A percentile compares a stretch with the other conserved stretches of the same genome.
Conservation (phyloP, 2,113 vertebrate species). For the Poicephalus gulielmi region DNA sequence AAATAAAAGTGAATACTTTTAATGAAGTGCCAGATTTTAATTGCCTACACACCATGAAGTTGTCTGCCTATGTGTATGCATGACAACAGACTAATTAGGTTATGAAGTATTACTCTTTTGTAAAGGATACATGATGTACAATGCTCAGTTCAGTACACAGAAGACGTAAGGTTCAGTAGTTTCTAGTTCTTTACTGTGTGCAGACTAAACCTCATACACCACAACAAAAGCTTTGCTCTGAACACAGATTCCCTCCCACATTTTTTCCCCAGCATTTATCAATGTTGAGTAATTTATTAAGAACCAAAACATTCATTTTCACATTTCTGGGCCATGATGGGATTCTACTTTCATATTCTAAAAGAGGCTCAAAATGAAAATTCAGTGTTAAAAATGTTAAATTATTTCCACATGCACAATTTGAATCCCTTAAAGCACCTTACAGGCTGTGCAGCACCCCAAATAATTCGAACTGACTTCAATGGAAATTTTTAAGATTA, state of each 20-base stretch:
- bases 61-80: neutral
- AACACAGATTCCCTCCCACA: neutral
- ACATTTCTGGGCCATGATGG: neutral
- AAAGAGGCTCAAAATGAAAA: neutral
- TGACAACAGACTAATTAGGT: neutral
- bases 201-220: neutral
- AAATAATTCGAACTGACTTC: neutral
- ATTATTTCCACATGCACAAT: neutral
- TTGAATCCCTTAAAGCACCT: neutral
- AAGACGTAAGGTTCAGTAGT: neutral
- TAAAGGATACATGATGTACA: neutral
- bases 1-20: neutral
- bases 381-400: neutral
- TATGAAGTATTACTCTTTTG: neutral
- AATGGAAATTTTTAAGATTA: neutral
- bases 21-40: neutral
- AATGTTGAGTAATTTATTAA: neutral
- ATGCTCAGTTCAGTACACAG: neutral
- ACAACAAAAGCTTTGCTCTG: neutral
- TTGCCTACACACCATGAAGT: neutral
- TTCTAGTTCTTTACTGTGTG: neutral
- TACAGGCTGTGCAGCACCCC: neutral
- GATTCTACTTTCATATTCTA: neutral
- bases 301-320: neutral
- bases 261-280: neutral